Conservation (phyloP, 1,140 invertebrate species). For the Ceratina australensis region DNA sequence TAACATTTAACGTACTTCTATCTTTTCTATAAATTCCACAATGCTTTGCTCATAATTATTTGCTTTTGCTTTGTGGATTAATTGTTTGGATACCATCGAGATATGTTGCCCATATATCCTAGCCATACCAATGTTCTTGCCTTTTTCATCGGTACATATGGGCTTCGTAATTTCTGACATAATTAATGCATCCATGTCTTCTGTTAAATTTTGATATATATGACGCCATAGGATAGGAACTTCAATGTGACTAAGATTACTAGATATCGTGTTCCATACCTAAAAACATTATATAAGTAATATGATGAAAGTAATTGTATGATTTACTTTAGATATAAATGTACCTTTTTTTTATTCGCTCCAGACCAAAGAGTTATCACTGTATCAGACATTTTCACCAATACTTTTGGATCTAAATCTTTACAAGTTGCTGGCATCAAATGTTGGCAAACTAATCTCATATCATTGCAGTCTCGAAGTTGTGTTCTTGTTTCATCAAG, state of each 20-base stretch:
- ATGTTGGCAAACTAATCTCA: slow-evolving; percentile 67
- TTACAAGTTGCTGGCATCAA: slow-evolving; percentile 67
- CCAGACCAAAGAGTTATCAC: slow-evolving; percentile 67
- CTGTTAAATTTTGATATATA: slow-evolving; percentile 64
- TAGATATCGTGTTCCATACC: slow-evolving; percentile 66
- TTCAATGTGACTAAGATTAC: slow-evolving; percentile 62
- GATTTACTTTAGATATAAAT: slow-evolving; percentile 15
- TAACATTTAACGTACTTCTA: slow-evolving; percentile 62
- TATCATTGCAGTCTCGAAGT: slow-evolving; percentile 65
- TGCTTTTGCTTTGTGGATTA: slow-evolving; percentile 52
- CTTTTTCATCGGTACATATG: slow-evolving; percentile 27
- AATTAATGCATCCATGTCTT: slow-evolving; percentile 65
- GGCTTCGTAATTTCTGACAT: slow-evolving; percentile 53
- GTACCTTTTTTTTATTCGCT: slow-evolving; percentile 67
- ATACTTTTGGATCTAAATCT: slow-evolving; percentile 59
- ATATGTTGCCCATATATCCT: slow-evolving; percentile 68
- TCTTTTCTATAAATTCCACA: slow-evolving; percentile 63
- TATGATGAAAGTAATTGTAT: neutral
- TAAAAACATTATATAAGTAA: slow-evolving; percentile 50
- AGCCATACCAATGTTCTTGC: slow-evolving; percentile 64
- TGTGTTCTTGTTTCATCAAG: slow-evolving; percentile 63
- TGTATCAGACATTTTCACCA: slow-evolving; percentile 65
- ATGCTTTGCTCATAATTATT: slow-evolving; percentile 52
- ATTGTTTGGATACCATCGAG: slow-evolving; percentile 53
- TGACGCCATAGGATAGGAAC: slow-evolving; percentile 68